Base-by-base conservation (phyloP, 2,797 vertebrate species). In the Labroides dimidiatus region DNA sequence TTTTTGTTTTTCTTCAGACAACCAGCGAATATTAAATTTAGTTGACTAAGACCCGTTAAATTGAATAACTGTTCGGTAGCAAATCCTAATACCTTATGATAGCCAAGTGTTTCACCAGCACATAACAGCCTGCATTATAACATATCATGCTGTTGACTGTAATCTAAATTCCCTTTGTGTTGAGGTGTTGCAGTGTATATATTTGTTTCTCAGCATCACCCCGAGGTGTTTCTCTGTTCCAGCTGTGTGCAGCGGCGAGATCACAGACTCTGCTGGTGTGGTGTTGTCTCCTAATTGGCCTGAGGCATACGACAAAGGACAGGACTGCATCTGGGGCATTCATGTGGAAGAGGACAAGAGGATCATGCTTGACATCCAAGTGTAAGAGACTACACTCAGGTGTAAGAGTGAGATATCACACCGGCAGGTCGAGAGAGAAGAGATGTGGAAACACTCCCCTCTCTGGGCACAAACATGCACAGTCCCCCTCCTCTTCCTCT, bases 251-350 rank as follows among this genome's bases (percentile, higher is more conserved):
- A 99, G 98, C 0, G 98, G 98, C 17, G 98, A 99, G 89, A 96
- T 98, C 86, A 99, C 97, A 0, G 97, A 99, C 68, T 94, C 95
- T 0, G 94, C 96, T 0, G 97, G 98, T 0, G 96, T 99, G 78
- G 96, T 99, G 82, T 82, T 99, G 81, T 99, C 98, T 8, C 98
- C 98, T 68, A 99, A 99, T 91, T 99, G 97, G 97, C 98, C 98
- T 0, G 98, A 99, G 93, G 95, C 96, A 0, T 99, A 99, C 0
- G 95, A 99, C 85, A 97, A 97, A 55, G 98, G 98, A 52, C 98
- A 99, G 89, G 98, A 99, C 92, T 99, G 98, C 94, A 99, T 99
- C 92, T 99, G 96, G 96, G 96, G 97, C 1, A 94, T 98, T 66
- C 97, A 98, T 0, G 97, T 99, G 90, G 97, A 98, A 74, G 97